These are phyloP conservation scores for Athene noctua DNA, from an alignment of 2,113 vertebrate genomes.

Conservation along the genomic window DNA sequence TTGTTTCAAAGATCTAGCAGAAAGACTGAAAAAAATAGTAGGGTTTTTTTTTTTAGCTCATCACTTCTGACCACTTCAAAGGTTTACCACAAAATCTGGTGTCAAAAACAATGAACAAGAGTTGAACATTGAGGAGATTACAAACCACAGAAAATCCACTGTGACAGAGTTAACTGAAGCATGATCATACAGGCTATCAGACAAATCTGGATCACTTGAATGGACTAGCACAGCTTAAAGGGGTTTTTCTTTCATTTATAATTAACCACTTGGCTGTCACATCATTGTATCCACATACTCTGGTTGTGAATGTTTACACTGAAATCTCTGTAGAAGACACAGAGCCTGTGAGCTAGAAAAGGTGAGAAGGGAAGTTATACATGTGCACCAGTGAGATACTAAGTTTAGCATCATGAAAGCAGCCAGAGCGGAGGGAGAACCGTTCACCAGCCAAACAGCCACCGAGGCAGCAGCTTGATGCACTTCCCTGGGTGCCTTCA, in stretches of 20 bases:
- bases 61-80: not conserved
- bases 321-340: not conserved
- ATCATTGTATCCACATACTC: not conserved
- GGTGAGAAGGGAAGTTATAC: not conserved
- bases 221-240: constrained; percentile 9
- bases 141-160: constrained; percentile 11
- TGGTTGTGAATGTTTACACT: not conserved
- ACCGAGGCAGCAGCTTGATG: accelerated
- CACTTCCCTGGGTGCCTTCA: not conserved
- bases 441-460: not conserved
- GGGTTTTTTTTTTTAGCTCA: not conserved
- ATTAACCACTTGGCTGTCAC: constrained; percentile 52
- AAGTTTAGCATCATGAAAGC: not conserved
- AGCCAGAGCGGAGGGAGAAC: not conserved
- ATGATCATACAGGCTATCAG: constrained; percentile 38
- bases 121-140: not conserved
- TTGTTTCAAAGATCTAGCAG: not conserved
- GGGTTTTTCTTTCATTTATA: constrained; percentile 59
- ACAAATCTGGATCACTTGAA: constrained; percentile 54
- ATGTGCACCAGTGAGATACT: not conserved
- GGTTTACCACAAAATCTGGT: not conserved
- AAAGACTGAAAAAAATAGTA: not conserved
- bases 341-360: not conserved
- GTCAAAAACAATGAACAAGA: not conserved
- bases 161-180: constrained; percentile 49